Conservation (phyloP, 2,797 vertebrate species). For the Xyrichtys novacula region DNA sequence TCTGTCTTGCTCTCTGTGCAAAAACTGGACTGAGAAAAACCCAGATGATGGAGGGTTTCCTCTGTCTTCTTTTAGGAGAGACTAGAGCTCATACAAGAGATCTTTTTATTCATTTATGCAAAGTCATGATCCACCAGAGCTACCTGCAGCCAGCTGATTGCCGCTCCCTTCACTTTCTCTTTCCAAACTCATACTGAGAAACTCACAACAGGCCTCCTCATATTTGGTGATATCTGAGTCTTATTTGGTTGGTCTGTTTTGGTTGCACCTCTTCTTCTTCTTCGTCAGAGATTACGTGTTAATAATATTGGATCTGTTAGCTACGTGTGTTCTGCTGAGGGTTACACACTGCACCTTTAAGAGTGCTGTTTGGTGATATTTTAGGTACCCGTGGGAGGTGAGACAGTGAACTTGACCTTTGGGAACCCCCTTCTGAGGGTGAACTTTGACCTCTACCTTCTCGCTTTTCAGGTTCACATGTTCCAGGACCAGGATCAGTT, state of each 20-base stretch:
- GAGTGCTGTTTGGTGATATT: slow-evolving; percentile 21
- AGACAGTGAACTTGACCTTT: slow-evolving; percentile 52
- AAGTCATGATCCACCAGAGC: too few species aligned
- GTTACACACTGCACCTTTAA: neutral
- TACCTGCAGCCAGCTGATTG: neutral
- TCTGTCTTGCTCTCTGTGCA: too few species aligned
- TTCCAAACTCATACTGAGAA: too few species aligned
- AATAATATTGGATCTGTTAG: neutral
- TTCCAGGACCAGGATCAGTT: slow-evolving; percentile 34
- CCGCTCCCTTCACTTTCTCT: neutral
- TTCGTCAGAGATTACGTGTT: too few species aligned
- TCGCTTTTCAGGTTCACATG: slow-evolving; percentile 25
- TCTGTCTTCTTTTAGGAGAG: neutral
- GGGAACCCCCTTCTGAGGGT: slow-evolving; percentile 5
- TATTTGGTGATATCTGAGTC: too few species aligned
- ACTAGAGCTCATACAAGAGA: too few species aligned
- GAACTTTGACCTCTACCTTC: slow-evolving; percentile 28
- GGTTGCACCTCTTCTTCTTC: too few species aligned
- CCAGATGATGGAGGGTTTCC: too few species aligned
- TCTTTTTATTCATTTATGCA: too few species aligned
- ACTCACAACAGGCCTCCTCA: too few species aligned
- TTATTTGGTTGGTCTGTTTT: too few species aligned
- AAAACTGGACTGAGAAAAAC: too few species aligned
- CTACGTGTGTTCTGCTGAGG: neutral
- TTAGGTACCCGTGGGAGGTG: slow-evolving; percentile 43